Conservation (phyloP, 2,797 vertebrate genomes). For the Erithacus rubecula region DNA sequence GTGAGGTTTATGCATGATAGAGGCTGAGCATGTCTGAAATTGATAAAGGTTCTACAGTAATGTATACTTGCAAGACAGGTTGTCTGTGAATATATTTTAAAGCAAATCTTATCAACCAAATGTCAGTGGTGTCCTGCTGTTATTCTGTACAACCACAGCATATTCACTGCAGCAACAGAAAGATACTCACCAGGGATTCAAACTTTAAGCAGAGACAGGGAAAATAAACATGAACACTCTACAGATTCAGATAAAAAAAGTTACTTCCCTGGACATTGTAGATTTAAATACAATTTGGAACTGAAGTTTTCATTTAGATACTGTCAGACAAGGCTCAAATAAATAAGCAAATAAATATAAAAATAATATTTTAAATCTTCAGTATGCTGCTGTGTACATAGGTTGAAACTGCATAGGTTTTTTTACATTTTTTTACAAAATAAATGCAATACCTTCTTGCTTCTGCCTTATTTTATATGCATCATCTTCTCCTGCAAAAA, state of each 20-base stretch:
- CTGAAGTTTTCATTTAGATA: background rate
- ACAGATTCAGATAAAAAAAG: constrained; percentile 44
- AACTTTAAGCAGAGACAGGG: constrained; percentile 5
- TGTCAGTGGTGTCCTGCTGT: constrained; percentile 60
- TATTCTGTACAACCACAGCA: constrained; percentile 29
- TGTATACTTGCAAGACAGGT: constrained; percentile 47
- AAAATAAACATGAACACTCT: constrained; percentile 26
- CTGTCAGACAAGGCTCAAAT: background rate
- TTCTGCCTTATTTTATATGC: background rate
- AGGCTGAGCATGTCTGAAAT: constrained; percentile 61
- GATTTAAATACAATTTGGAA: constrained; percentile 30
- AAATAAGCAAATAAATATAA: background rate
- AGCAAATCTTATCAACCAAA: constrained; percentile 68
- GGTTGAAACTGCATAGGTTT: background rate
- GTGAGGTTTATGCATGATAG: constrained; percentile 52
- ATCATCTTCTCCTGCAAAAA: background rate
- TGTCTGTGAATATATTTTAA: constrained; percentile 69
- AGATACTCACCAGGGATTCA: constrained; percentile 36
- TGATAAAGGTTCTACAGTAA: constrained; percentile 64
- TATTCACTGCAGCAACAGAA: constrained; percentile 18
- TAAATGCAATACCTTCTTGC: background rate
- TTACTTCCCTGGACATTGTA: background rate
- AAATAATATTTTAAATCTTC: background rate
- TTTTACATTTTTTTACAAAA: background rate
- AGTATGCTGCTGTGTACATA: background rate